These are phyloP conservation scores for Eciton burchellii DNA, from an alignment of 1,140 invertebrate genomes.

Conservation along the genomic window DNA sequence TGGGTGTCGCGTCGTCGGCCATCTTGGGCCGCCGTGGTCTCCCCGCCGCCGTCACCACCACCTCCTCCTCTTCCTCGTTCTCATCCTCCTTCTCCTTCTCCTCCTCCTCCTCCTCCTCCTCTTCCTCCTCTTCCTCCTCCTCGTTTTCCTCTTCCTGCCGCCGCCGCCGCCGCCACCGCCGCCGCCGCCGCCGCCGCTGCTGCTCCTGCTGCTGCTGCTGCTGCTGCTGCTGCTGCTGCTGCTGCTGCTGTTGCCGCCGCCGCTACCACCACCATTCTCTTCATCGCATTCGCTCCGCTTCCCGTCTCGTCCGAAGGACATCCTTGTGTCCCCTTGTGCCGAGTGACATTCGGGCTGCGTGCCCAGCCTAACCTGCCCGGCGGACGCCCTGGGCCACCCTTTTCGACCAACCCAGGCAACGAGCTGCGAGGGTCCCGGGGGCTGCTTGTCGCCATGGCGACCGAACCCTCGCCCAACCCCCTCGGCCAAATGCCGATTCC, in stretches of 20 bases:
- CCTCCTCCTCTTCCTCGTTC: slow-evolving; percentile 15
- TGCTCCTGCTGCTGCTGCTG: not conserved
- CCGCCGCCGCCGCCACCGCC: not conserved
- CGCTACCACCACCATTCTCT: slow-evolving; percentile 21
- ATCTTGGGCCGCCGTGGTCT: slow-evolving; percentile 72
- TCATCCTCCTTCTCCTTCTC: slow-evolving; percentile 1
- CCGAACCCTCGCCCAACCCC: slow-evolving; percentile 74
- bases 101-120: slow-evolving; percentile 1
- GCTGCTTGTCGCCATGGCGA: slow-evolving; percentile 75
- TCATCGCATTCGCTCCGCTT: slow-evolving; percentile 58
- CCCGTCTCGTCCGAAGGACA: slow-evolving; percentile 68
- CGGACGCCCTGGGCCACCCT: slow-evolving; percentile 75
- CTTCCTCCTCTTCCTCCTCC: slow-evolving; percentile 2
- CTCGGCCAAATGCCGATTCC: slow-evolving; percentile 72
- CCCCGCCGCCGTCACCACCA: slow-evolving; percentile 62
- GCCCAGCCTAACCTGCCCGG: slow-evolving; percentile 73
- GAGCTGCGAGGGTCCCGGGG: slow-evolving; percentile 75
- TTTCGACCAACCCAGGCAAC: slow-evolving; percentile 76
- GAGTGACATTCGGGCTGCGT: slow-evolving; percentile 74
- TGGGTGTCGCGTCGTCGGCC: slow-evolving; percentile 76
- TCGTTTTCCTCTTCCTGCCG: no score
- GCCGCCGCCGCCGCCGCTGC: slow-evolving; percentile 9
- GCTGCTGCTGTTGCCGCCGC: not conserved
- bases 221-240: not conserved
- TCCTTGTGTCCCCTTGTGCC: slow-evolving; percentile 76